Conservation (phyloP, 1,140 invertebrate genomes). For the Dreissena rostriformis region DNA sequence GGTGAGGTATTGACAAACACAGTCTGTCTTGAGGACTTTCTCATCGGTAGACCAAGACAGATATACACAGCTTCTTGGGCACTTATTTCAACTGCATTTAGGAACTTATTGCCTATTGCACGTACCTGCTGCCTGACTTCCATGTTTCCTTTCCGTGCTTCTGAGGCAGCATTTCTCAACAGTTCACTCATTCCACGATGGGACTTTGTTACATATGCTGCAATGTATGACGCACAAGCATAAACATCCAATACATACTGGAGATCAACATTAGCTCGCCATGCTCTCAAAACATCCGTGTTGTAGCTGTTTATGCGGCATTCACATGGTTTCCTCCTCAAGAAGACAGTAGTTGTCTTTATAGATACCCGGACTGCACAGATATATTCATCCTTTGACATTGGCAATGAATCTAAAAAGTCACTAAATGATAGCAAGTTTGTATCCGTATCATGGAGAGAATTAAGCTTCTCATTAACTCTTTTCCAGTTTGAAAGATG, state of each 20-base stretch:
- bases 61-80: constrained; percentile 33
- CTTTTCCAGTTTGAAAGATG: not conserved
- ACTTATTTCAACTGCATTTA: constrained; percentile 35
- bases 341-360: constrained; percentile 2
- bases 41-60: constrained; percentile 26
- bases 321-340: not conserved
- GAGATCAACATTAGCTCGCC: constrained; percentile 15
- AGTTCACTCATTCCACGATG: constrained; percentile 28
- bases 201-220: constrained; percentile 21
- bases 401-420: not conserved
- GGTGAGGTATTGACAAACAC: constrained; percentile 28
- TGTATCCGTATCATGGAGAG: not conserved
- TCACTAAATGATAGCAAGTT: constrained; percentile 7
- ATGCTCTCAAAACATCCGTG: not conserved
- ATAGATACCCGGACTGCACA: not conserved
- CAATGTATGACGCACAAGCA: constrained; percentile 19
- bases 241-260: constrained; percentile 14
- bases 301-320: constrained; percentile 24
- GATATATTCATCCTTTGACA: constrained; percentile 1
- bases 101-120: constrained; percentile 20
- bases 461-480: not conserved
- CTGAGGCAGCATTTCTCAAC: constrained; percentile 5
- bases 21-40: constrained; percentile 21
- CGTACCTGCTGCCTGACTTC: constrained; percentile 1
- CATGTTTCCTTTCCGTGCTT: constrained; percentile 11